These are phyloP conservation scores for Cylindroiulus punctatus DNA, from an alignment of 2,888 invertebrate species.

Conservation along the genomic window DNA sequence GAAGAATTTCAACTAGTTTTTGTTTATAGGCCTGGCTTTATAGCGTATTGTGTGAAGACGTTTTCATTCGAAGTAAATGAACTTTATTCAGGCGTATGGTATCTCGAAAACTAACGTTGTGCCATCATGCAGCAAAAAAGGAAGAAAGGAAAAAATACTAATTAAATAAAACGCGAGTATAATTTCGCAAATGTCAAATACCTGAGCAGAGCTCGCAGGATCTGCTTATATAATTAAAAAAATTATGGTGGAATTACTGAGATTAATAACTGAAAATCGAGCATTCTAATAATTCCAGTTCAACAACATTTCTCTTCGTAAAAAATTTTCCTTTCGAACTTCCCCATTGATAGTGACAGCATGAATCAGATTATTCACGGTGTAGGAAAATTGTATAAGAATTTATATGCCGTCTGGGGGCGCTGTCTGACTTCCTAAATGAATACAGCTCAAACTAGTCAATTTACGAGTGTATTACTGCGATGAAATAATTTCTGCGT, in stretches of 20 bases:
- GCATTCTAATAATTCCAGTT: slow-evolving; percentile 22
- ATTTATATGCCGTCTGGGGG: too few relatives aligned
- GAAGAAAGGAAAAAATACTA: background rate
- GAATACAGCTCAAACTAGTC: too few relatives aligned
- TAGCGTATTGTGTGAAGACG: background rate
- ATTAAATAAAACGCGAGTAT: slow-evolving; percentile 23
- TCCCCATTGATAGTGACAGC: background rate
- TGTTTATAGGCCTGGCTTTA: background rate
- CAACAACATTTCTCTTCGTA: background rate
- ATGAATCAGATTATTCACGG: background rate
- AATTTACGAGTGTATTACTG: too few relatives aligned
- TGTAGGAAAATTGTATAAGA: too few relatives aligned
- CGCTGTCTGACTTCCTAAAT: too few relatives aligned
- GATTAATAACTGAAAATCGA: background rate
- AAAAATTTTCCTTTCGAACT: background rate
- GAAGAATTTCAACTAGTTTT: slow-evolving; percentile 45
- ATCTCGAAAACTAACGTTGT: background rate
- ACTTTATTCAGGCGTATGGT: slow-evolving; percentile 46
- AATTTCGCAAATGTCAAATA: slow-evolving; percentile 15
- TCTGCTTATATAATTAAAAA: slow-evolving; percentile 9
- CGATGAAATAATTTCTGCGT: too few relatives aligned
- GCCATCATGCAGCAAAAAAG: slow-evolving; percentile 22
- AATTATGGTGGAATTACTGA: background rate
- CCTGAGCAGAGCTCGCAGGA: background rate
- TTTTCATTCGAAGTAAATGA: slow-evolving; percentile 46